Conservation (phyloP, 2,888 invertebrate genomes). For the Erebia palarica region DNA sequence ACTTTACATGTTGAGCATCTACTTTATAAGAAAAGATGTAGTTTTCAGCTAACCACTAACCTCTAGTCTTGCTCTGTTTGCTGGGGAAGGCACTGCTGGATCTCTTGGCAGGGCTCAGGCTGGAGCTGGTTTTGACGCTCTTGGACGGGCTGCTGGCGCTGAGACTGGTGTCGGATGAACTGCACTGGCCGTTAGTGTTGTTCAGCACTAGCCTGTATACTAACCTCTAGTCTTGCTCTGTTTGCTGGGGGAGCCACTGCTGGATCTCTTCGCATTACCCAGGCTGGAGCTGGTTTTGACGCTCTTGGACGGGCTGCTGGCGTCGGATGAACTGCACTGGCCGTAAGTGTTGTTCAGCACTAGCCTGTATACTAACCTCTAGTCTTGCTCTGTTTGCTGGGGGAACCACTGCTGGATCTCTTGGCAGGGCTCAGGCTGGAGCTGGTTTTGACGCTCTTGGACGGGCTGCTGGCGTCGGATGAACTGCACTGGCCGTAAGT, state of each 20-base stretch:
- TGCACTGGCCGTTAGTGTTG: too few species aligned
- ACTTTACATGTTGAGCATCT: too few species aligned
- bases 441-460: conserved; percentile 93
- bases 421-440: conserved; percentile 93
- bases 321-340: conserved; percentile 78
- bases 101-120: conserved; percentile 91
- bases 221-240: conserved; percentile 90
- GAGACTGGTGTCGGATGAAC: too few species aligned
- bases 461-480: conserved; percentile 88
- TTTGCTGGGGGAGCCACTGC: conserved; percentile 91
- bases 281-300: conserved; percentile 93
- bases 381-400: conserved; percentile 89
- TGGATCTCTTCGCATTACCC: conserved; percentile 91
- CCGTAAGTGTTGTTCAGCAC: conserved; percentile 65
- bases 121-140: too few species aligned
- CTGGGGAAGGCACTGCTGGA: conserved; percentile 92
- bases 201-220: too few species aligned
- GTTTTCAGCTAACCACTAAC: conserved; percentile 63
- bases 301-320: conserved; percentile 92
- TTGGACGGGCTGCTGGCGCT: too few species aligned
- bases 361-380: conserved; percentile 84
- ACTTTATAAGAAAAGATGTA: too few species aligned
- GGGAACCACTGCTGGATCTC: conserved; percentile 91
- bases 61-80: conserved; percentile 91
- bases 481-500: conserved; percentile 77